Percentiles rank a stretch among this genome's conserved stretches.
Evolutionary conservation across 2,888 invertebrate species (phyloP).

Genomic region (Dasysyrphus albostriatus): DNA sequence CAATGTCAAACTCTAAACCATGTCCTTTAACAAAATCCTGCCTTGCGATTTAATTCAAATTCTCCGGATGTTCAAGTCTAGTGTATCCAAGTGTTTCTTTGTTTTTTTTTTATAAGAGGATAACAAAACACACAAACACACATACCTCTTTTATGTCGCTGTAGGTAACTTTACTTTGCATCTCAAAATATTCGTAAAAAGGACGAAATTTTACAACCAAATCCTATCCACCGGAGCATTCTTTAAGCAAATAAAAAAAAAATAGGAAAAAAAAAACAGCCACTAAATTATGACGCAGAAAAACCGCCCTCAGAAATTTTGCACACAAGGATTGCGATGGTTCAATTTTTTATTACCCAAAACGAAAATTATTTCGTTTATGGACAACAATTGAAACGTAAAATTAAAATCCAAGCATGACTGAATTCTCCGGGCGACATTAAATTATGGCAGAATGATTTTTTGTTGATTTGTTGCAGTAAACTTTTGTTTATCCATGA

Average conservation of each 20-base stretch:
- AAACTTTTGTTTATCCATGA: slow-evolving; percentile 29
- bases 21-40: slow-evolving; percentile 26
- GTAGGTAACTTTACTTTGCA: slow-evolving; percentile 14
- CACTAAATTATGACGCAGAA: slow-evolving; percentile 51
- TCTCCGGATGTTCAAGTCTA: slow-evolving; percentile 52
- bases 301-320: slow-evolving; percentile 13
- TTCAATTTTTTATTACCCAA: slow-evolving; percentile 5
- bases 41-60: slow-evolving; percentile 51
- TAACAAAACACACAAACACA: background rate
- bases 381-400: slow-evolving; percentile 39
- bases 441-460: slow-evolving; percentile 27
- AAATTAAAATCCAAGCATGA: slow-evolving; percentile 57
- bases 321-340: background rate
- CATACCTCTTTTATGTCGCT: slow-evolving; percentile 25
- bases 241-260: background rate
- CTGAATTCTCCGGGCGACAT: slow-evolving; percentile 15
- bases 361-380: slow-evolving; percentile 5
- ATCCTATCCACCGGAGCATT: slow-evolving; percentile 38
- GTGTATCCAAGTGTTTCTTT: slow-evolving; percentile 52
- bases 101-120: background rate
- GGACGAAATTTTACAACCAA: slow-evolving; percentile 41
- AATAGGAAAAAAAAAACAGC: slow-evolving; percentile 15
- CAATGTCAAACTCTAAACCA: slow-evolving; percentile 18
- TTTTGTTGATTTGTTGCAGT: slow-evolving; percentile 56
- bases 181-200: background rate